Base-by-base conservation (phyloP, 2,888 invertebrate species). In the Patella pellucida region DNA sequence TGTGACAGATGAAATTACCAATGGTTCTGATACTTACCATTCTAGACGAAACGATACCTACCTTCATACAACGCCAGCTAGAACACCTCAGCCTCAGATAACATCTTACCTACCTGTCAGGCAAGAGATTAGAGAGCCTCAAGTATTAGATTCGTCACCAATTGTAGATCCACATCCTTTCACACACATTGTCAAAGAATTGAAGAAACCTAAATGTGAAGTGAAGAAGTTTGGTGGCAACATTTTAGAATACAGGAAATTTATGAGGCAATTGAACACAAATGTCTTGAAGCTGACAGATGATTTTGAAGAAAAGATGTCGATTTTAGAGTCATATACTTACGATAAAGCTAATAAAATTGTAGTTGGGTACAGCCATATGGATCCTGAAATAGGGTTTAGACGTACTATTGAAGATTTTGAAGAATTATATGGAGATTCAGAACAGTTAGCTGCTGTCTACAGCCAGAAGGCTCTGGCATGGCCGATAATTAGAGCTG, bases 401-500 rank as follows among this genome's bases (percentile, higher is more conserved):
- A 54, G 54, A n/a, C 54, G 54, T 54, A 54, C 54, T 15, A 54
- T 54, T 5, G 54, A 5, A 54, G 1, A 9, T 54, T 54, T 54
- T 54, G 54, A 54, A 62, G 19, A 62, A 62, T 19, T 62, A 62
- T 19, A 62, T 62, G 62, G 62, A 62, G 62, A 19, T 62, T 19
- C 62, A 62, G 62, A 62, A 62, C 15, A 9, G n/a, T 62, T 62
- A 62, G 62, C 62, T 19, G 62, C 62, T 9, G 19, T 11, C 19
- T 62, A 62, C n/a, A 62, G 62, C 19, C 62, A 62, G 11, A 62
- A 62, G 2, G 62, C 62, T 19, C 62, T 62, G n/a, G 62, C 62
- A 19, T 62, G 62, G 62, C n/a, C 62, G n/a, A 62, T 62, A 16
- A 62, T 62, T 56, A 56, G 56, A 56, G 16, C 16, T 56, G 56